Base-by-base conservation (phyloP, 2,113 vertebrate genomes). In the Aptenodytes forsteri region DNA sequence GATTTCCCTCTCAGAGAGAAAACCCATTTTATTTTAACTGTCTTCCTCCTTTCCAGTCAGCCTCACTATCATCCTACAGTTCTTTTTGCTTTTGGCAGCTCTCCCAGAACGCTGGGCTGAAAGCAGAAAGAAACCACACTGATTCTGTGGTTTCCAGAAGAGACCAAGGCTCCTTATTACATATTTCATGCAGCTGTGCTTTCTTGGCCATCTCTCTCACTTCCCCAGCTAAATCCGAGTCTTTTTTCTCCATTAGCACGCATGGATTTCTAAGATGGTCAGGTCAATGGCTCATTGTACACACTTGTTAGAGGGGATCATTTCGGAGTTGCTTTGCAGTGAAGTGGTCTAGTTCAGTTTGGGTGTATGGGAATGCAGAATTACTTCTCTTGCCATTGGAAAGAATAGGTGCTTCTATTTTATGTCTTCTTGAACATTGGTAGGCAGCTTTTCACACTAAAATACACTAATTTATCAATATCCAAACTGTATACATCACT, bases 161-260 rank as follows among this genome's bases (percentile, higher is more conserved):
- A 87, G 64, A 88, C 54, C 42, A 55, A 65, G 23, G 3, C 29
- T 92, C 64, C 69, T 83, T 71, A 42, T 46, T 83, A 81, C 79
- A 94, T 92, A 83, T 80, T 92, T 92, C 38, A 81, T 90, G 88
- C 95, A 96, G 85, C 90, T 97, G 92, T 89, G 76, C 55, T 94
- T 94, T 96, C 69, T 92, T 96, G 92, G 93, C 85, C 65, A 83
- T 83, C 46, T 90, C 44, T 79, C 42, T 71, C 65, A 79, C 84
- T 96, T 95, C 76, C 78, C 55, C 36, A 46, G 30, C 17, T 94
- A 90, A 93, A 92, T 86, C 82, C 38, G 20, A 27, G 64, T 40
- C 64, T 91, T 89, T 93, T 92, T 83, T 58, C 42, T 95, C 82
- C 78, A 83, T 94, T 96, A 96, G 36, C 78, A 85, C 44, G 49